Percentiles rank a stretch among this genome's conserved stretches.
Conservation (phyloP, 2,888 invertebrate species). For the Eupithecia tripunctaria region DNA sequence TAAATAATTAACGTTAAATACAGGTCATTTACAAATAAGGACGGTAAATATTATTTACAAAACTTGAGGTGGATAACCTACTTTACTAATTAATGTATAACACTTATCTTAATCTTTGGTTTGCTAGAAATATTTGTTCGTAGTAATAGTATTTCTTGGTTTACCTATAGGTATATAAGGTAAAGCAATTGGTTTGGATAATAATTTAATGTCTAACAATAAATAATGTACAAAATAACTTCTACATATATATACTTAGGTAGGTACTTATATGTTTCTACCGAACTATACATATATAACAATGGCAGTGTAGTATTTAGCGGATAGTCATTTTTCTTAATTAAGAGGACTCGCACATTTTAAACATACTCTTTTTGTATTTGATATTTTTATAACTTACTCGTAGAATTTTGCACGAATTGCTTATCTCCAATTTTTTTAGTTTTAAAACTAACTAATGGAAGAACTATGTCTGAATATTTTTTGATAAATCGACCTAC, state of each 20-base stretch:
- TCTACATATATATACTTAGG: no score
- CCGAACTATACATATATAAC: background rate
- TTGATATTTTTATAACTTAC: no score
- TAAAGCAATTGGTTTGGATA: background rate
- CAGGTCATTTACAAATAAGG: background rate
- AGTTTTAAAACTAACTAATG: background rate
- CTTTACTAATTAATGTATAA: background rate
- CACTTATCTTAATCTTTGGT: no score
- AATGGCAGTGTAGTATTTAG: background rate
- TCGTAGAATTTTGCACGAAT: no score
- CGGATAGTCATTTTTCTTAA: background rate
- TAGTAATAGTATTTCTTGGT: no score
- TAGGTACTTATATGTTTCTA: background rate
- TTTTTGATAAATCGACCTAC: no score
- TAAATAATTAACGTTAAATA: background rate
- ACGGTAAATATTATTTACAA: slow-evolving; percentile 1
- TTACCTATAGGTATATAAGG: no score
- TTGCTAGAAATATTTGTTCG: no score
- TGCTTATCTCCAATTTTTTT: background rate
- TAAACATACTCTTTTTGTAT: no score
- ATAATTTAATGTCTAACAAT: background rate
- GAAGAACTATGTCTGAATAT: no score
- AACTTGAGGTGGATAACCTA: background rate
- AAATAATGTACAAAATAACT: background rate
- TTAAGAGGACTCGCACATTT: background rate